Conservation (phyloP, 2,797 vertebrate species). For the Natrix natrix region DNA sequence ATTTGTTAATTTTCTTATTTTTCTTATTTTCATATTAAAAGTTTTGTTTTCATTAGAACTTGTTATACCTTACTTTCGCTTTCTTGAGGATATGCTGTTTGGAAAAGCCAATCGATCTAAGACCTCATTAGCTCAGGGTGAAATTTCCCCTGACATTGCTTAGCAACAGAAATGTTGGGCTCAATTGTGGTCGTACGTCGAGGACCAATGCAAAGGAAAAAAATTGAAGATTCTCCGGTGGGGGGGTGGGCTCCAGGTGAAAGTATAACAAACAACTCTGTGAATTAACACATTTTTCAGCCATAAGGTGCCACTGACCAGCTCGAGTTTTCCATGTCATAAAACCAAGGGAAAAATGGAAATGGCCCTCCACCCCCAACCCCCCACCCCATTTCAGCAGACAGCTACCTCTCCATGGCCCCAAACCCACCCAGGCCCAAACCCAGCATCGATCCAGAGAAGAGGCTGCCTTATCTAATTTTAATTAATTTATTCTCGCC, state of each 20-base stretch:
- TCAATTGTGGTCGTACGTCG: too few relatives aligned
- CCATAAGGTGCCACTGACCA: neutral
- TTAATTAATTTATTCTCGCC: neutral
- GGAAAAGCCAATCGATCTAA: too few relatives aligned
- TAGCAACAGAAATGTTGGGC: too few relatives aligned
- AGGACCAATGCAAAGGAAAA: too few relatives aligned
- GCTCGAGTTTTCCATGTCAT: neutral
- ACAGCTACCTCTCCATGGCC: neutral
- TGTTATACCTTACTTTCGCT: too few relatives aligned
- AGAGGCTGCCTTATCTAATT: neutral
- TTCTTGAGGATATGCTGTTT: too few relatives aligned
- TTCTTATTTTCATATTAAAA: too few relatives aligned
- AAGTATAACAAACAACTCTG: neutral
- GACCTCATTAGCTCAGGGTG: too few relatives aligned
- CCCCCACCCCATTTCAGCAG: neutral
- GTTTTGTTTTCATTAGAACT: too few relatives aligned
- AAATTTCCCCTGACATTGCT: too few relatives aligned
- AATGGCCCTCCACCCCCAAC: neutral
- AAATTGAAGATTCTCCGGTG: neutral
- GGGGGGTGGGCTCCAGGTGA: too few relatives aligned
- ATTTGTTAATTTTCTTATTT: too few relatives aligned
- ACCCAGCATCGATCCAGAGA: neutral
- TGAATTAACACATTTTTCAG: conserved; percentile 8
- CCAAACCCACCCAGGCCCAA: neutral
- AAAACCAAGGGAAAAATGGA: neutral